Conservation (phyloP, 2,797 vertebrate genomes). For the Agapornis canus region DNA sequence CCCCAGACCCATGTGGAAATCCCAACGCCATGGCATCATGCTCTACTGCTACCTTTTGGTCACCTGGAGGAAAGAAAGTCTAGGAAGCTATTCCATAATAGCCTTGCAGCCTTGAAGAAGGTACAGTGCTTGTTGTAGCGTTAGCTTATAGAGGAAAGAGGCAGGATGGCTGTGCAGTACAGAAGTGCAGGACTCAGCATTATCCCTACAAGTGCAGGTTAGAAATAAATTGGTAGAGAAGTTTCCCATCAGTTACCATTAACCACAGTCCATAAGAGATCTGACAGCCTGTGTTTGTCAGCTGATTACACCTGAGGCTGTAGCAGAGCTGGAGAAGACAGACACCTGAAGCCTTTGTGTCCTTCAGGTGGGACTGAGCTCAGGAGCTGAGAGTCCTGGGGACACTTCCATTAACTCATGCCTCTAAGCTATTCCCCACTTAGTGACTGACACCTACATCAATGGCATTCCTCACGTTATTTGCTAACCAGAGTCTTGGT, state of each 20-base stretch:
- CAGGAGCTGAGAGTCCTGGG: background rate
- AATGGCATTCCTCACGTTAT: background rate
- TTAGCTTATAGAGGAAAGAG: background rate
- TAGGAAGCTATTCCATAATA: background rate
- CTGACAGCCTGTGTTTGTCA: background rate
- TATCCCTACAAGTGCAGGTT: background rate
- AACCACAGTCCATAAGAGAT: background rate
- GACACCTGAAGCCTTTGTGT: background rate
- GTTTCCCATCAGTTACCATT: conserved; percentile 67
- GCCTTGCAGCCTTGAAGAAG: background rate
- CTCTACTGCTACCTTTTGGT: background rate
- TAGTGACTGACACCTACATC: background rate
- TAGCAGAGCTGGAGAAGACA: background rate
- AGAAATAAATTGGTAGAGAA: background rate
- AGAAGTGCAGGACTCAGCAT: background rate
- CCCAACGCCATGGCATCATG: background rate
- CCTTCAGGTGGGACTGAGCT: background rate
- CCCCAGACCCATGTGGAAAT: rapidly evolving
- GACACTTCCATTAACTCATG: background rate
- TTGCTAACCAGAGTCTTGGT: background rate
- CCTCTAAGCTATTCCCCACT: background rate
- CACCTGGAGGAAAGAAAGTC: background rate
- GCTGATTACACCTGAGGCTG: background rate
- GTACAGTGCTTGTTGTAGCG: rapidly evolving
- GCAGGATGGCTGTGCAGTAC: background rate